These are phyloP conservation scores for Spilogale gracilis DNA, from an alignment of 2,113 vertebrate species.

Conservation along the genomic window DNA sequence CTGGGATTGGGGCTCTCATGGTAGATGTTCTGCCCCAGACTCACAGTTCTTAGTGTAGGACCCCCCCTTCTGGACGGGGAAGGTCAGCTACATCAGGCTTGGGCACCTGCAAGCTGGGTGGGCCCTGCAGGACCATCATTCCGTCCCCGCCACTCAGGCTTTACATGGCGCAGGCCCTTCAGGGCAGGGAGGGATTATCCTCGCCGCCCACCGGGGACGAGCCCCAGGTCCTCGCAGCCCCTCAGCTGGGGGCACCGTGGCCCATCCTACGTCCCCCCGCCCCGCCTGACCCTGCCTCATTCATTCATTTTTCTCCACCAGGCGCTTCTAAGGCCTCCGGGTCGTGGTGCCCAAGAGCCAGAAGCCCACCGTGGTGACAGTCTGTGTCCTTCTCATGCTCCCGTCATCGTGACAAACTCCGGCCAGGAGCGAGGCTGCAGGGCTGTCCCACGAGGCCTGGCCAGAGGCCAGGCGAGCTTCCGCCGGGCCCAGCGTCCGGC, in stretches of 20 bases:
- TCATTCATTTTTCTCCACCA: too few species aligned
- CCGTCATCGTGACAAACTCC: not conserved
- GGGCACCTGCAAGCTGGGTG: not conserved
- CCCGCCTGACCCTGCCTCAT: not conserved
- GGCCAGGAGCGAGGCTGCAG: not conserved
- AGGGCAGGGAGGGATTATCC: fast-evolving
- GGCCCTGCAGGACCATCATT: fast-evolving
- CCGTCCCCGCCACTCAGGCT: not conserved
- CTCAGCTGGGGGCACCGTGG: fast-evolving
- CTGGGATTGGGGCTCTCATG: fast-evolving
- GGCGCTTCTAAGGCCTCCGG: fast-evolving
- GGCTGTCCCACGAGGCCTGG: not conserved
- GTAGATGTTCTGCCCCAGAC: not conserved
- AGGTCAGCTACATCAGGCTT: fast-evolving
- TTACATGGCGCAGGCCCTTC: fast-evolving
- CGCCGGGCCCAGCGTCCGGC: not conserved
- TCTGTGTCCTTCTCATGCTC: not conserved
- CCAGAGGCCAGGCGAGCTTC: not conserved
- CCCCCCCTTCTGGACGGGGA: not conserved
- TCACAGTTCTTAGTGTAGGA: fast-evolving
- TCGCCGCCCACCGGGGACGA: fast-evolving
- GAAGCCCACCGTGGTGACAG: not conserved
- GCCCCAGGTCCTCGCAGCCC: not conserved
- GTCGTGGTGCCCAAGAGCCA: too few species aligned
- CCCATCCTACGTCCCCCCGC: fast-evolving